Evolutionary conservation across 1,140 invertebrate genomes (phyloP).

Genomic region (Cotesia typhae): DNA sequence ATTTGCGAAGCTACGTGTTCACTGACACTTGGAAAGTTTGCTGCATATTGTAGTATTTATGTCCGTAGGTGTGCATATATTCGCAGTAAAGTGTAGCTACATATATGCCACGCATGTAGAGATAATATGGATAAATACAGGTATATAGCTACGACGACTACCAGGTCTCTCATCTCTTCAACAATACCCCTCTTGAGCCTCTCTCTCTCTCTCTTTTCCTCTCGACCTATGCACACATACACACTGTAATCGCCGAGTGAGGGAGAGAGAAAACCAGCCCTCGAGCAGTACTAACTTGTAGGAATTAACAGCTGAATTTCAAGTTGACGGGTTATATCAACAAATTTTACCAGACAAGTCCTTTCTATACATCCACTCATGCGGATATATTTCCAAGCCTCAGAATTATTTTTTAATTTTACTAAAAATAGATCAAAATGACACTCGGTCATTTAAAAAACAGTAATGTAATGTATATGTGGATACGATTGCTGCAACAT

Average conservation of each 20-base stretch:
- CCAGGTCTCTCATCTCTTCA: not conserved
- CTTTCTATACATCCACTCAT: not conserved
- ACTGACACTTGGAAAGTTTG: conserved; percentile 35
- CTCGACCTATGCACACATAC: not conserved
- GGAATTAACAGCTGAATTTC: conserved; percentile 31
- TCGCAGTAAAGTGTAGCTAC: too few relatives aligned
- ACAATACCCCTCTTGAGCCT: not conserved
- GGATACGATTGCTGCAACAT: not conserved
- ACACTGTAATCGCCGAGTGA: conserved; percentile 9
- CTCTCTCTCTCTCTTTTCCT: conserved; percentile 6
- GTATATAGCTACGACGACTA: conserved; percentile 5
- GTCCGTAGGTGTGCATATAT: not conserved
- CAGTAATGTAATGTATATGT: not conserved
- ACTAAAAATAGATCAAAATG: not conserved
- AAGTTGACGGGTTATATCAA: conserved; percentile 21
- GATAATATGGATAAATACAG: too few relatives aligned
- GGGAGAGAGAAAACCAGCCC: conserved; percentile 3
- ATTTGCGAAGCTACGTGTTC: conserved; percentile 46
- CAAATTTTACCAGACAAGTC: conserved; percentile 3
- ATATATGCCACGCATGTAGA: too few relatives aligned
- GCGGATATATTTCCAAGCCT: not conserved
- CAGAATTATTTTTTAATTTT: conserved; percentile 1
- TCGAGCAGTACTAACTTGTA: conserved; percentile 10
- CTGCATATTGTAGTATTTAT: conserved; percentile 18
- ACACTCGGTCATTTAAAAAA: not conserved